Evolutionary conservation across 2,113 vertebrate species (phyloP), one percentile per base, ranked within the genome.

Genomic region (Micromys minutus): DNA sequence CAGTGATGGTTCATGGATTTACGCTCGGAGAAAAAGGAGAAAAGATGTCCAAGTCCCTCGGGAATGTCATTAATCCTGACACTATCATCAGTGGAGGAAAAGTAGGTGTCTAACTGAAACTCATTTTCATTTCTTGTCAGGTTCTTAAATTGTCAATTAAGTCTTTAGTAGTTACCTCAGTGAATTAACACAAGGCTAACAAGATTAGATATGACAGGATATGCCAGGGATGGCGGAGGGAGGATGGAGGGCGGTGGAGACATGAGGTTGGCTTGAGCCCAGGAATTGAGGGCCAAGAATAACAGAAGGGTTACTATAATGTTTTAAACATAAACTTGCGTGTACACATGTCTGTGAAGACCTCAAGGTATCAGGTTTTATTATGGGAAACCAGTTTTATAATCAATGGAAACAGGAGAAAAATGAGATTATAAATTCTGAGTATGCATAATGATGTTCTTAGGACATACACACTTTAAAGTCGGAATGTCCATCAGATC

Each of bases 11-110:
- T 95, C 99, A 99, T 71, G 99, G 99, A 63, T 99, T 99, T 95
- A 99, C 98, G 0, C 97, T 99, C 29, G 98, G 98, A 16, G 99
- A 99, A 97, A 99, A 99, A 94, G 99, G 99, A 94, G 99, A 99
- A 83, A 99, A 99, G 98, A 99, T 99, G 99, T 99, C 99, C 55
- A 99, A 99, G 97, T 99, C 99, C 12, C 61, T 99, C n/a, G 99
- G 99, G 22, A 99, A 99, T 0, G 99, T 99, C 59, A 98, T 99
- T 89, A 99, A 99, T 90, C 99, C 99, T 2, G 99, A 99, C 34
- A 89, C 98, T 0, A 97, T 99, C 92, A 99, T 99, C 97, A 99
- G 99, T 16, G 99, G 99, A 95, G 99, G 99, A 0, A 97, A 98
- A 97, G 99, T 99, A 97, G 98, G 98, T 97, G 11, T 84, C 71